Evolutionary conservation across 2,113 vertebrate species (phyloP).

Genomic region (Dipodomys ordii): DNA sequence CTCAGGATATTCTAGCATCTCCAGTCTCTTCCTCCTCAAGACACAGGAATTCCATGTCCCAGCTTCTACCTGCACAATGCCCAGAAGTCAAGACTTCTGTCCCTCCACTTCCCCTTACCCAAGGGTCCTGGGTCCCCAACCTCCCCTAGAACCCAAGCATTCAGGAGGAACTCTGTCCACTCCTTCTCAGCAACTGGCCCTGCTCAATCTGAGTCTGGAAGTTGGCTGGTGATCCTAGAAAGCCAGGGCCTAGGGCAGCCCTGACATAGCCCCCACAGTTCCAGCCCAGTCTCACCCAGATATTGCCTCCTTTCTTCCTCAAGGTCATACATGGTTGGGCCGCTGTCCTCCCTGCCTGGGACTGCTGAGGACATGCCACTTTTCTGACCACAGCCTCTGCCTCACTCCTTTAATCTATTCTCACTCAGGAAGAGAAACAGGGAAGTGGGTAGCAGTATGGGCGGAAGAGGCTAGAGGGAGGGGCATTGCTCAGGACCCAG

Average conservation of each 20-base stretch:
- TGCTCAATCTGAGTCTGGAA: too few species aligned
- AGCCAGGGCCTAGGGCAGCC: neutral
- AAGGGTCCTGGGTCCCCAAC: too few species aligned
- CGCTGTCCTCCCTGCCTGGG: neutral
- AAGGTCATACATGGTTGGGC: neutral
- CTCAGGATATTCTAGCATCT: neutral
- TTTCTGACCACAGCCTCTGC: neutral
- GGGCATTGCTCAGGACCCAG: too few species aligned
- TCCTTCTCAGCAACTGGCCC: neutral
- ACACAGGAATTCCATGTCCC: too few species aligned
- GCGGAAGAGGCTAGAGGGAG: neutral
- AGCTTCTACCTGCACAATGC: too few species aligned
- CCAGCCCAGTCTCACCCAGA: neutral
- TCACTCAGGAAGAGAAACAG: neutral
- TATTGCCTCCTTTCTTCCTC: neutral
- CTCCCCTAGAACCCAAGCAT: neutral
- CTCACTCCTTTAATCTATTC: neutral
- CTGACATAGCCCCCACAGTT: neutral
- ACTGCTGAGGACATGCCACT: too few species aligned
- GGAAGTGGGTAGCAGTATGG: neutral
- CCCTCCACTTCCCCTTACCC: too few species aligned
- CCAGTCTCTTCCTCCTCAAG: too few species aligned
- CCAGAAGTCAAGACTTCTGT: too few species aligned
- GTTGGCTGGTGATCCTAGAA: too few species aligned
- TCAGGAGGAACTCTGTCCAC: neutral